A percentile compares a stretch with the other conserved stretches of the same genome.
Evolutionary conservation across 1,140 invertebrate genomes (phyloP).

Genomic region (Pissodes strobi): DNA sequence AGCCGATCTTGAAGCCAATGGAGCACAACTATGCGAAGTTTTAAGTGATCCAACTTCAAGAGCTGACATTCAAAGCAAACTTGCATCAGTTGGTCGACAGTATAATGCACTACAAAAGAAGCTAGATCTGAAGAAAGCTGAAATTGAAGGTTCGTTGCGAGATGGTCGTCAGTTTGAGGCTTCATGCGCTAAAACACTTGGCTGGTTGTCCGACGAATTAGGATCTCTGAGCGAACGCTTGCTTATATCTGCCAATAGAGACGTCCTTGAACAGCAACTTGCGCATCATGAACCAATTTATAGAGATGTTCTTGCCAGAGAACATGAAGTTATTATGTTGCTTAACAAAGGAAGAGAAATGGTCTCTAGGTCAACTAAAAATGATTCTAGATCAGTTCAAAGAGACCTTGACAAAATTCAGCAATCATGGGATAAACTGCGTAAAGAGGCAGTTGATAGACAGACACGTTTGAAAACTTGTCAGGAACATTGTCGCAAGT

Average conservation of each 20-base stretch:
- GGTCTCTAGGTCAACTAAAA: slow-evolving; percentile 64
- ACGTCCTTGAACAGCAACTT: slow-evolving; percentile 83
- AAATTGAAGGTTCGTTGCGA: slow-evolving; percentile 83
- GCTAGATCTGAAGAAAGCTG: slow-evolving; percentile 85
- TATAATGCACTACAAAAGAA: slow-evolving; percentile 87
- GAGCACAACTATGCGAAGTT: slow-evolving; percentile 82
- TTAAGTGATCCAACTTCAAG: slow-evolving; percentile 88
- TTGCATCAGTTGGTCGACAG: slow-evolving; percentile 79
- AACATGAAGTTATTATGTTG: slow-evolving; percentile 93
- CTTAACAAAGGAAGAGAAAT: slow-evolving; percentile 87
- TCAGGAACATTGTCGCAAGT: slow-evolving; percentile 89
- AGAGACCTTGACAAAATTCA: slow-evolving; percentile 85
- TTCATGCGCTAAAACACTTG: slow-evolving; percentile 81
- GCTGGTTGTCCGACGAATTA: slow-evolving; percentile 84
- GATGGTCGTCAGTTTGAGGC: slow-evolving; percentile 86
- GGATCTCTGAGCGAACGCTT: slow-evolving; percentile 75
- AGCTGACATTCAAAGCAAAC: slow-evolving; percentile 87
- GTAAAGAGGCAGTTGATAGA: slow-evolving; percentile 81
- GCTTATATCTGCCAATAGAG: slow-evolving; percentile 83
- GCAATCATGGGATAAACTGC: slow-evolving; percentile 86
- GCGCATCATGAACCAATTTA: slow-evolving; percentile 88
- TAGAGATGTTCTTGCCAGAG: slow-evolving; percentile 83
- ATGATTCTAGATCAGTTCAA: slow-evolving; percentile 60
- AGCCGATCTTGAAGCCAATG: slow-evolving; percentile 85
- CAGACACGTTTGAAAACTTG: slow-evolving; percentile 85